Percentiles rank a stretch among this genome's conserved stretches.
phyloP scores from a whole-genome alignment of 1,140 invertebrate genomes.

The Philopotamus ludificatus region DNA sequence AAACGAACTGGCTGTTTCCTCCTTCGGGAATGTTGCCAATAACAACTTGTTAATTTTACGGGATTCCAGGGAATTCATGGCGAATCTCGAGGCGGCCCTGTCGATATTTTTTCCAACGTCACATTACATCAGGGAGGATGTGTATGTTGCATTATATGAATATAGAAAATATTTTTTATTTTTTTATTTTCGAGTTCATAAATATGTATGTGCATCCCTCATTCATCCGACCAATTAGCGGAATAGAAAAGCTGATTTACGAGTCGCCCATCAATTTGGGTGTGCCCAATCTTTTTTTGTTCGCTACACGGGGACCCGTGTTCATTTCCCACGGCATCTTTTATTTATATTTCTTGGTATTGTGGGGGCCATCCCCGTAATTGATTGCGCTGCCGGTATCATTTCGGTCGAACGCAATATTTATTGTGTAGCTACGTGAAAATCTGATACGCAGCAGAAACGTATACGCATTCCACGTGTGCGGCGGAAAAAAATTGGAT shows the following conservation, averaged over 20 bases:
- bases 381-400: slow-evolving; percentile 34
- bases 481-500: too few species aligned
- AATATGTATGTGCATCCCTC: slow-evolving; percentile 10
- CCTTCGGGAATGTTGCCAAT: slow-evolving; percentile 25
- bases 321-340: slow-evolving; percentile 36
- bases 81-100: neutral
- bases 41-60: slow-evolving; percentile 29
- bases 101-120: neutral
- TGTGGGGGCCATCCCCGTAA: slow-evolving; percentile 21
- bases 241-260: slow-evolving; percentile 36
- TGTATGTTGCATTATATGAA: neutral
- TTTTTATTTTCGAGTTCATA: neutral
- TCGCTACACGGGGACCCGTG: neutral
- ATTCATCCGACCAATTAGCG: slow-evolving; percentile 38
- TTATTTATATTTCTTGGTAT: slow-evolving; percentile 37
- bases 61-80: neutral
- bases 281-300: neutral
- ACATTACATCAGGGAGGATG: too few species aligned
- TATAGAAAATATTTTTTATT: neutral
- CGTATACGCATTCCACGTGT: too few species aligned
- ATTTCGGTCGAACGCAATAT: slow-evolving; percentile 30
- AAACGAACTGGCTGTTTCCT: slow-evolving; percentile 1
- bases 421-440: slow-evolving; percentile 36
- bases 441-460: slow-evolving; percentile 10
- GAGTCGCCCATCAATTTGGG: slow-evolving; percentile 32